These are phyloP conservation scores for Cephalophus harveyi DNA, from an alignment of 2,113 vertebrate genomes.

Conservation along the genomic window DNA sequence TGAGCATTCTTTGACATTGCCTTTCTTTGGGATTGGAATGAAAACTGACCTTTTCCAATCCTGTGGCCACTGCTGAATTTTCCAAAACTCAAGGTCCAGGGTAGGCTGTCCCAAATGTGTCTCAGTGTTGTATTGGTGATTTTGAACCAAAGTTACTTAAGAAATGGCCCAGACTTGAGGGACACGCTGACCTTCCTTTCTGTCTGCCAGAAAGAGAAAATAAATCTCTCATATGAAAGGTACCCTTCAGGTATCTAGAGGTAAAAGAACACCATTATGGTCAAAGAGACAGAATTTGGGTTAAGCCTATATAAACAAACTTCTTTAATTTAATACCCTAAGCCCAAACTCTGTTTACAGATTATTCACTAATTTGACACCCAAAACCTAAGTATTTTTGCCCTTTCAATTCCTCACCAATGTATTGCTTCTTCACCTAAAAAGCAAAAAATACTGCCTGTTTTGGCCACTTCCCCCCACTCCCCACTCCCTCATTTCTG, in stretches of 20 bases:
- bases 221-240: not conserved
- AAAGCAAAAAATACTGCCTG: not conserved
- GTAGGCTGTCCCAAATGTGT: not conserved
- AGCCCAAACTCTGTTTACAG: not conserved
- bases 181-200: not conserved
- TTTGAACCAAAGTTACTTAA: not conserved
- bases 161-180: not conserved
- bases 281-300: not conserved
- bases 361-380: not conserved
- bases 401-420: not conserved
- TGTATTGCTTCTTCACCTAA: not conserved
- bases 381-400: not conserved
- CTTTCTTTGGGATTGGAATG: too few relatives aligned
- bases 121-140: not conserved
- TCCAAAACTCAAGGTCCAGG: too few relatives aligned
- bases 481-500: not conserved
- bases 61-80: too few relatives aligned
- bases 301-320: not conserved
- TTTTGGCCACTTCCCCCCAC: not conserved
- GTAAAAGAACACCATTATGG: not conserved
- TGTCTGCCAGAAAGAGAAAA: not conserved
- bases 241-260: not conserved
- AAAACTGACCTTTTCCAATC: too few relatives aligned
- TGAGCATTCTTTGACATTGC: too few relatives aligned
- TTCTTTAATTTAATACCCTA: not conserved